Percentiles rank a stretch among this genome's conserved stretches.
These are phyloP conservation scores for Myotis pilosus DNA, from an alignment of 2,797 vertebrate species.

Conservation along the genomic window DNA sequence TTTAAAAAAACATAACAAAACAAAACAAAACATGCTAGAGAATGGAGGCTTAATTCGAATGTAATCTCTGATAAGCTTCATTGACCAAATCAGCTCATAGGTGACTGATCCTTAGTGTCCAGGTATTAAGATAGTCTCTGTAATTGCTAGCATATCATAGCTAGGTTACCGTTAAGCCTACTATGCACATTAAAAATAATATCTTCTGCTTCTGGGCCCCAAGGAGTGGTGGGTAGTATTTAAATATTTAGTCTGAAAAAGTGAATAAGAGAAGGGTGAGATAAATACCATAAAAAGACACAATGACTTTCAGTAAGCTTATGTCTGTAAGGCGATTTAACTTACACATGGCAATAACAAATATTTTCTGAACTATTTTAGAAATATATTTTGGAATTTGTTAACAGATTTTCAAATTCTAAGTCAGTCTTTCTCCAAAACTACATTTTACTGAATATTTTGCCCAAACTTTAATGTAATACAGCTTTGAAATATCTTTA, in stretches of 20 bases:
- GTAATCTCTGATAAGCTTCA: neutral
- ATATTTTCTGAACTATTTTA: slow-evolving; percentile 34
- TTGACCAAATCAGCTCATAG: neutral
- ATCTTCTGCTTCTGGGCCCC: neutral
- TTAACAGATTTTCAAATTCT: slow-evolving; percentile 21
- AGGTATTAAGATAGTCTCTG: neutral
- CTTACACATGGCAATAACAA: neutral
- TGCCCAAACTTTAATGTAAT: neutral
- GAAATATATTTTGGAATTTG: slow-evolving; percentile 27
- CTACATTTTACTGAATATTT: neutral
- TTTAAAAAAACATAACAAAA: neutral
- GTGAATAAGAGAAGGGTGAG: neutral
- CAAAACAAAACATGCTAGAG: neutral
- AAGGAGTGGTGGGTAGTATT: neutral
- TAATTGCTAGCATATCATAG: neutral
- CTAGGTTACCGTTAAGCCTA: neutral
- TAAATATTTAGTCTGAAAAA: slow-evolving; percentile 51
- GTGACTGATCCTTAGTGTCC: neutral
- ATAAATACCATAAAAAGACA: neutral
- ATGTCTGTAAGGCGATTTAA: neutral
- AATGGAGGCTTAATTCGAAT: neutral
- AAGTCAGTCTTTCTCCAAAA: neutral
- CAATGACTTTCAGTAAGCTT: neutral
- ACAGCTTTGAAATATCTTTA: neutral
- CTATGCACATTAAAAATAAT: neutral